Evolutionary conservation across 2,888 invertebrate species (phyloP), one percentile per base, ranked within the genome.

Genomic region (Leptarthrus brevirostris): DNA sequence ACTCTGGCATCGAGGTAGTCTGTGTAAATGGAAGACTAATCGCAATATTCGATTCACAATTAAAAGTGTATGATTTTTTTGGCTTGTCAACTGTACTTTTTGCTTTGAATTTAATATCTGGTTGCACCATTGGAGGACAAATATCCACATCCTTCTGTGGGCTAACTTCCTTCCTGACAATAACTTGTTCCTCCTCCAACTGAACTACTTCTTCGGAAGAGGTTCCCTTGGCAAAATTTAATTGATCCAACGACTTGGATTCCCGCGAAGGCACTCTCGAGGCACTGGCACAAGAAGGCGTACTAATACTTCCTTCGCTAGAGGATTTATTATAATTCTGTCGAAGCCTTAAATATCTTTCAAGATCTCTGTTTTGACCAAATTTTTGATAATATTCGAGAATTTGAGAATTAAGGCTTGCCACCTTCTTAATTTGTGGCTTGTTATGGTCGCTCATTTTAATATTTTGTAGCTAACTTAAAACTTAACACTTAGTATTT

Each of bases 311-410:
- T 6, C 75, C 75, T 61, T 76, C 76, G 56, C 75, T 76, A 3
- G 77, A 75, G 64, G 64, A 77, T 74, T 56, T 76, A 47, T 64
- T 61, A 40, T 52, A 54, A 14, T 66, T 76, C n/a, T 71, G 61
- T 22, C 73, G 76, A 0, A 81, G 74, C 0, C 81, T 89, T 83
- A 92, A 90, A 81, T 89, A 92, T 79, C 90, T 90, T 74, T 90
- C 89, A 78, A 92, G 86, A 81, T 91, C 89, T 34, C 89, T 84
- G 79, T 89, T 90, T 78, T 88, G 88, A 1, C 91, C 90, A 83
- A 89, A 91, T 80, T 90, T 90, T 79, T 89, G 87, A 80, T 90
- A 92, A 82, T 92, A 92, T 80, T 92, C 90, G 79, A 91, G 81
- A 77, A 88, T 86, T 76, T 79, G 79, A 1, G 78, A 78, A 58